phyloP scores from a whole-genome alignment of 2,888 invertebrate species.

The Candidula unifasciata region DNA sequence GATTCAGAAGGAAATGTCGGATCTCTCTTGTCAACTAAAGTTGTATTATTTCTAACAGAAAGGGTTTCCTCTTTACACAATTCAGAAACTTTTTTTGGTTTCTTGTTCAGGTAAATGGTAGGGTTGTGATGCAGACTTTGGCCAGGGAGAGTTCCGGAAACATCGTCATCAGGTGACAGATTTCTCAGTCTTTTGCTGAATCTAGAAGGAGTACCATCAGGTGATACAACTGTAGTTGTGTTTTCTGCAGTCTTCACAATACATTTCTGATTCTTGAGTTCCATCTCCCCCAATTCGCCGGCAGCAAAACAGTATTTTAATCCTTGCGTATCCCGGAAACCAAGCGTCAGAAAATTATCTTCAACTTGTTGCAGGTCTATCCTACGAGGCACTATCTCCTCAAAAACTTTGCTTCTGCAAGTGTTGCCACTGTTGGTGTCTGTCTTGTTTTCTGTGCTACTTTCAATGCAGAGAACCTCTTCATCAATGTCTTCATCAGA shows the following conservation, averaged over 20 bases:
- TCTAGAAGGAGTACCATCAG: neutral
- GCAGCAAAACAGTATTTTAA: no score
- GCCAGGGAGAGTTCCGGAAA: no score
- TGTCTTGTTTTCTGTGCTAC: neutral
- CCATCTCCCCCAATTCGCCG: neutral
- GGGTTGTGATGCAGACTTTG: no score
- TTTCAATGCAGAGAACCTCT: constrained; percentile 3
- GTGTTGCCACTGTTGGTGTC: no score
- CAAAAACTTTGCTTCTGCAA: neutral
- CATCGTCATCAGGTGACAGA: neutral
- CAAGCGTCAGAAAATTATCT: neutral
- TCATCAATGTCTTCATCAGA: constrained; percentile 11
- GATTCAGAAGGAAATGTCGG: neutral
- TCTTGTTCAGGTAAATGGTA: neutral
- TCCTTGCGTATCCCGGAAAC: neutral
- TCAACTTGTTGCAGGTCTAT: neutral
- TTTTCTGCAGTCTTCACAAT: neutral
- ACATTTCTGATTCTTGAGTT: neutral
- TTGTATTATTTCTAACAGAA: neutral
- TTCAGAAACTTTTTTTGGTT: neutral
- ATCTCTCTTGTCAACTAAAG: neutral
- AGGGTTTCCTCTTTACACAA: neutral
- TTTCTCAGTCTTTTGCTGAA: neutral
- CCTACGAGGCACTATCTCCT: neutral
- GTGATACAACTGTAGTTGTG: neutral